phyloP scores from a whole-genome alignment of 2,797 vertebrate species.

The Parambassis ranga region DNA sequence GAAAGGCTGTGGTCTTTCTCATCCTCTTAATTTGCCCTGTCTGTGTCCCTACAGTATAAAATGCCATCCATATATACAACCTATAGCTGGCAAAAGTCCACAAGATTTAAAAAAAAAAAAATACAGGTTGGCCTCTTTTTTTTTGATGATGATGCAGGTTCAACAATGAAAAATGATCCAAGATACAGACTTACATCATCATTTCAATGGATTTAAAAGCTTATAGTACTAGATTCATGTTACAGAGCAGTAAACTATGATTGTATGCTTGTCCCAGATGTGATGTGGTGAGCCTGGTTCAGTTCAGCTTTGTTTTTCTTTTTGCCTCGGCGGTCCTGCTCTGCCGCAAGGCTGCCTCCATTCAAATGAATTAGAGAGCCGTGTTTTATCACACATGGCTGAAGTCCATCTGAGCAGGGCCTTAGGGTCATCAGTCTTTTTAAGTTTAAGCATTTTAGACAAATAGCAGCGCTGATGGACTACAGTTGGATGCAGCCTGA shows the following conservation, averaged over 20 bases:
- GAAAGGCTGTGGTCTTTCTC: no score
- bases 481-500: background rate
- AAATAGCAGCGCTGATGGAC: background rate
- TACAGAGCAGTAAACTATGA: background rate
- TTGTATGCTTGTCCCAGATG: background rate
- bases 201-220: slow-evolving; percentile 14
- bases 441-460: background rate
- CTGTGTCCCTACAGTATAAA: no score
- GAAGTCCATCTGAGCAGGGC: background rate
- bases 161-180: background rate
- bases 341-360: background rate
- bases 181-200: no score
- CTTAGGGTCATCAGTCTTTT: background rate
- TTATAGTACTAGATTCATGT: background rate
- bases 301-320: background rate
- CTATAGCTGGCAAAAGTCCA: no score
- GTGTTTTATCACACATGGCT: background rate
- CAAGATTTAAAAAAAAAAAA: no score
- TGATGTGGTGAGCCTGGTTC: background rate
- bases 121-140: background rate
- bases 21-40: no score
- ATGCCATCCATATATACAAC: no score
- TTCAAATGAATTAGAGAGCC: background rate
- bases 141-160: background rate
- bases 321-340: background rate